A percentile compares a stretch with the other conserved stretches of the same genome.
phyloP scores from a whole-genome alignment of 2,113 vertebrate species.

The Arenaria interpres region DNA sequence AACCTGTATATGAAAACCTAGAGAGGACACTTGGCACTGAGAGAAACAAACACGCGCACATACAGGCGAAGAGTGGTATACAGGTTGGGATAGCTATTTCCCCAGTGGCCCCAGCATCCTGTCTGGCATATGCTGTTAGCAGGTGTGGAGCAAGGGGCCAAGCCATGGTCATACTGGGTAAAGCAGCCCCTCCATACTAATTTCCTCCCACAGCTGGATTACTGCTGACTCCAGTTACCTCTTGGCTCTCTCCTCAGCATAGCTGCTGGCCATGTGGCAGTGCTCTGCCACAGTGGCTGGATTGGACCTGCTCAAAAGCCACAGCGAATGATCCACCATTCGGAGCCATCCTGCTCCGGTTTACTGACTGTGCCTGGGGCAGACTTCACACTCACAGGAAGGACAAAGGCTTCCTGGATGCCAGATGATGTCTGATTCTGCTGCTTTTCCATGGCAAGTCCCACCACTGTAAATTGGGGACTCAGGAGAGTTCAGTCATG shows the following conservation, averaged over 20 bases:
- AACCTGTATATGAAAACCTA: neutral
- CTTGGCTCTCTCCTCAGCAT: neutral
- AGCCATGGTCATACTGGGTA: neutral
- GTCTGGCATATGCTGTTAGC: neutral
- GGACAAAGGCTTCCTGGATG: neutral
- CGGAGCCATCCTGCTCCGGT: neutral
- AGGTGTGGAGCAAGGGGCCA: neutral
- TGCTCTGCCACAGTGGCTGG: fast-evolving
- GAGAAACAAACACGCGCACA: neutral
- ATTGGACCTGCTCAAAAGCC: neutral
- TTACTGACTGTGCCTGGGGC: neutral
- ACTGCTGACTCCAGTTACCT: neutral
- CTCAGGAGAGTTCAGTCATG: neutral
- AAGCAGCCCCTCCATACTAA: neutral
- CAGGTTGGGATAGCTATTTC: neutral
- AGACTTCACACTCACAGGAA: neutral
- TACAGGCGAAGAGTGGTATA: neutral
- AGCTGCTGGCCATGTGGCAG: neutral
- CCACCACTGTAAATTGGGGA: neutral
- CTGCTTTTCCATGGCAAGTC: neutral
- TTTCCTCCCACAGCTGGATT: neutral
- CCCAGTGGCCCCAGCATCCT: neutral
- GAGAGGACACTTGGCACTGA: neutral
- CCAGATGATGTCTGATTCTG: neutral
- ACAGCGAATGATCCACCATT: neutral